phyloP scores from a whole-genome alignment of 1,140 invertebrate genomes.

The Trissolcus basalis region DNA sequence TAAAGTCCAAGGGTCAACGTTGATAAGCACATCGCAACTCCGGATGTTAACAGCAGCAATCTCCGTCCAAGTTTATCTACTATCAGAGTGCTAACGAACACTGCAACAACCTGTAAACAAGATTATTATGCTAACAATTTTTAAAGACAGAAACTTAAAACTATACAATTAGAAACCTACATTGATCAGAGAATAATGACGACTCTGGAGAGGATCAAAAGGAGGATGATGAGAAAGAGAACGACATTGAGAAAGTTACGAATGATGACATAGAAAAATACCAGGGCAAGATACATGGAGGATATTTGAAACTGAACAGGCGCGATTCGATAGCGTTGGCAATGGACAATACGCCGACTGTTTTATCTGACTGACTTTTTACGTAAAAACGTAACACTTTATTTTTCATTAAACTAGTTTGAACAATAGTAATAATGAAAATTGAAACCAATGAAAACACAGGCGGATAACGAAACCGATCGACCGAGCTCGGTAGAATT shows the following conservation, averaged over 20 bases:
- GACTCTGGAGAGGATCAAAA: conserved; percentile 23
- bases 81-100: conserved; percentile 82
- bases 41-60: conserved; percentile 82
- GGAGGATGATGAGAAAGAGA: conserved; percentile 24
- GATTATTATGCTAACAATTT: not conserved
- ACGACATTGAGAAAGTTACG: conserved; percentile 22
- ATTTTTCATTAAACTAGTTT: conserved; percentile 2
- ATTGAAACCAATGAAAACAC: too few relatives aligned
- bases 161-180: too few relatives aligned
- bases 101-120: conserved; percentile 81
- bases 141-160: too few relatives aligned
- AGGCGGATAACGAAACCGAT: too few relatives aligned
- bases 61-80: conserved; percentile 86
- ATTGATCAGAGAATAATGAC: not conserved
- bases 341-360: not conserved
- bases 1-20: conserved; percentile 80
- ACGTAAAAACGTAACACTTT: conserved; percentile 29
- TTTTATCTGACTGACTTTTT: conserved; percentile 26
- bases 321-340: not conserved
- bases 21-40: conserved; percentile 79
- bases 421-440: conserved; percentile 12
- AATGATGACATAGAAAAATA: conserved; percentile 11
- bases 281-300: conserved; percentile 22
- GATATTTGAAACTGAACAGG: conserved; percentile 5
- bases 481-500: too few relatives aligned